A percentile compares a stretch with the other conserved stretches of the same genome.
These are phyloP conservation scores for Lagocephalus sceleratus DNA, from an alignment of 2,797 vertebrate species.

Conservation along the genomic window DNA sequence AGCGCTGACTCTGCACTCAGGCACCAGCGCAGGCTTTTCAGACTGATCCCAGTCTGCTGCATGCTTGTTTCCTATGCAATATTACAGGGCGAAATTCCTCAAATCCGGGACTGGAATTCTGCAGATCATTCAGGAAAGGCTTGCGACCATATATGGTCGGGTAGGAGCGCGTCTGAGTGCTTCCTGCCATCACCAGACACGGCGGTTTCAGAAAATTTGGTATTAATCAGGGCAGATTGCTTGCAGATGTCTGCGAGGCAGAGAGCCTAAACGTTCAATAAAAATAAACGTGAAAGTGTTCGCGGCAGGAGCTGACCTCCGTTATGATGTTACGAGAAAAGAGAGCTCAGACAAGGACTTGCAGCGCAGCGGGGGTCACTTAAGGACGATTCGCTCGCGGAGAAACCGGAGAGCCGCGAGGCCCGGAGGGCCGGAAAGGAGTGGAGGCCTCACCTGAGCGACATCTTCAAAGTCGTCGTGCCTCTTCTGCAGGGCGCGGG, in stretches of 20 bases:
- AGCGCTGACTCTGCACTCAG: too few species aligned
- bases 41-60: too few species aligned
- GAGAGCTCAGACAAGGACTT: background rate
- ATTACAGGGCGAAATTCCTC: too few species aligned
- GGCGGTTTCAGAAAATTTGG: slow-evolving; percentile 39
- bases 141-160: slow-evolving; percentile 49
- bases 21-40: too few species aligned
- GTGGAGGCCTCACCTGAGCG: slow-evolving; percentile 82
- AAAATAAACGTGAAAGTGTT: slow-evolving; percentile 8
- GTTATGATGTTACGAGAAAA: background rate
- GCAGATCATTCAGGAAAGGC: slow-evolving; percentile 30
- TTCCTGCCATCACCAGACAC: slow-evolving; percentile 25
- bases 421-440: too few species aligned
- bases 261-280: slow-evolving; percentile 31
- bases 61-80: too few species aligned
- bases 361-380: background rate
- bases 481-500: slow-evolving; percentile 92
- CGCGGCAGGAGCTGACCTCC: background rate
- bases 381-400: background rate
- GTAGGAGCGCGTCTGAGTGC: slow-evolving; percentile 14
- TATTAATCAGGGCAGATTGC: slow-evolving; percentile 54
- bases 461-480: slow-evolving; percentile 98
- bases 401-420: too few species aligned
- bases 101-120: slow-evolving; percentile 28
- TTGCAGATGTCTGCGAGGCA: slow-evolving; percentile 43